Conservation (phyloP, 2,797 vertebrate species). For the Crypturellus tataupa region DNA sequence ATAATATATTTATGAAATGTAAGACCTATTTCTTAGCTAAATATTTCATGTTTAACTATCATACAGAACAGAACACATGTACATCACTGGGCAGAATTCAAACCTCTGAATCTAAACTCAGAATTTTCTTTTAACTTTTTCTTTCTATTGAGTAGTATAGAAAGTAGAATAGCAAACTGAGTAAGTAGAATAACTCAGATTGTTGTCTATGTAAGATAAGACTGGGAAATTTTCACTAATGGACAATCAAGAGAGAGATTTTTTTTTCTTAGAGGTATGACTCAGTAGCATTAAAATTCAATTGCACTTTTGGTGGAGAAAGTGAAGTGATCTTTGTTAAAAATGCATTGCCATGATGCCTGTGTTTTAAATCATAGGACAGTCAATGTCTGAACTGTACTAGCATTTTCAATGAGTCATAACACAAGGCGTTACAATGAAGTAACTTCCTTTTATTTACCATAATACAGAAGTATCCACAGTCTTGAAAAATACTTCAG, state of each 20-base stretch:
- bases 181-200: not conserved
- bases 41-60: not conserved
- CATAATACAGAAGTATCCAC: not conserved
- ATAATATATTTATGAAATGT: constrained; percentile 35
- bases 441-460: not conserved
- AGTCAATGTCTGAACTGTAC: not conserved
- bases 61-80: not conserved
- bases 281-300: rapidly evolving
- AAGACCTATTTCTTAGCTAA: not conserved
- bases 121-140: not conserved
- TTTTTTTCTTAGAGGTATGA: not conserved
- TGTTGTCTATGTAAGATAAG: not conserved
- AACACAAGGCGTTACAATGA: not conserved
- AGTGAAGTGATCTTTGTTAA: not conserved
- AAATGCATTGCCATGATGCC: not conserved
- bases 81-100: not conserved
- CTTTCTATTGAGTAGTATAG: not conserved
- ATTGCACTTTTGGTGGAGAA: not conserved
- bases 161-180: too few relatives aligned
- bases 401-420: not conserved
- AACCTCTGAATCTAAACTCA: not conserved
- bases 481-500: not conserved
- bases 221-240: not conserved
- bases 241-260: not conserved
- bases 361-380: not conserved